Base-by-base conservation (phyloP, 1,140 invertebrate genomes). In the Harlomillsia oculata region DNA sequence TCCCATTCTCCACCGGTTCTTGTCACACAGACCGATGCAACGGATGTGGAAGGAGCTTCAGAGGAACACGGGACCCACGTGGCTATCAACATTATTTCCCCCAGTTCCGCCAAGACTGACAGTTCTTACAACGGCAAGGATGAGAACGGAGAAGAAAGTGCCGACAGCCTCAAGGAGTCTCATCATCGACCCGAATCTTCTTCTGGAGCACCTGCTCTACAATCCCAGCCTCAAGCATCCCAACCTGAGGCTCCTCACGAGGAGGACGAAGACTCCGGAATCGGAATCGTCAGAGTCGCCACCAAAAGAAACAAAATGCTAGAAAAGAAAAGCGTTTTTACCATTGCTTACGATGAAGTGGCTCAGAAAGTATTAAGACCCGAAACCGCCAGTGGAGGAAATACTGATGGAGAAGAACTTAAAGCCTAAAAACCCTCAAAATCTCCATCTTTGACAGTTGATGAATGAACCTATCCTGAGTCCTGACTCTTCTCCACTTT, bases 241-340 rank as follows among this genome's bases (percentile, higher is more conserved):
- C 44, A 46, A 46, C 44, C 6, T 8, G 13, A n/a, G 11, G 40
- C 8, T 18, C 8, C 40, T 21, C 36, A 52, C 3, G 46, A 49
- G 30, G 63, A 61, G 23, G 63, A 65, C 16, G 63, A 60, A 14
- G 63, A 65, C 29, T 65, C 63, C 18, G 63, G 63, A 8, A 65
- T 65, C n/a, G 63, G 62, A 5, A 56, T 65, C 71, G 13, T 59
- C 16, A 41, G 66, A 21, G 53, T 64, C 59, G 68, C 41, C 37
- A 56, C 29, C 67, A 74, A 68, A 72, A 75, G 66, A 63, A 72
- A 60, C 72, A 80, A 85, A 41, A 81, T 90, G 56, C 78, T 89
- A 21, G 87, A 91, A 65, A 92, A 91, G 73, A 91, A 91, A 67
- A 91, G 88, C 69, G 81, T 93, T n/a, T 93, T 92, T 66, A 89